Conservation (phyloP, 2,888 invertebrate species). For the Lumbricus terrestris region DNA sequence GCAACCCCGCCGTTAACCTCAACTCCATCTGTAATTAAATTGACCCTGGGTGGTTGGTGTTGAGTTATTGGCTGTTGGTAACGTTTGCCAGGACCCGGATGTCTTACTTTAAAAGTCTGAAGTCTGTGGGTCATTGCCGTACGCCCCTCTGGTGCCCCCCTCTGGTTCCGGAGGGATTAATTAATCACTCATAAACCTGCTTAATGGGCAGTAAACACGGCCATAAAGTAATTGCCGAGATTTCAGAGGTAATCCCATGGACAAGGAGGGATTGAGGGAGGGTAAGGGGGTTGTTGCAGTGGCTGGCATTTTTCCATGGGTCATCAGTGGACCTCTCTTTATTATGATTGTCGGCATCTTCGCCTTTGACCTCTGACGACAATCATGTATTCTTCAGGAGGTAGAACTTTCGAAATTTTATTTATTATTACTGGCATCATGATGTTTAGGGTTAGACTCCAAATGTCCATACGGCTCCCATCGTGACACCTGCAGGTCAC, state of each 20-base stretch:
- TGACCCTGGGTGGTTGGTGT: neutral
- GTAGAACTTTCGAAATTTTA: neutral
- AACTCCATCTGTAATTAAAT: neutral
- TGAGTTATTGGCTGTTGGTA: neutral
- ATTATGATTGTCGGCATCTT: neutral
- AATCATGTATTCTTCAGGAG: neutral
- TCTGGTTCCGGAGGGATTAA: neutral
- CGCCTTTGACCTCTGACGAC: neutral
- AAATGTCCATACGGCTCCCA: neutral
- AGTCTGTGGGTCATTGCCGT: neutral
- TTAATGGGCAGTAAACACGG: neutral
- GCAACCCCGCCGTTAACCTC: neutral
- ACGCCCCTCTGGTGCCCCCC: neutral
- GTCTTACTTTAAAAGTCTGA: neutral
- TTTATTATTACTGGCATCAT: neutral
- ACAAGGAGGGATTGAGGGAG: neutral
- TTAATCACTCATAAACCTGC: slow-evolving; percentile 7
- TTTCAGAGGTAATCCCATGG: slow-evolving; percentile 11
- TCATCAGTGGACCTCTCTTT: neutral
- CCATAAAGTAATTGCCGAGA: slow-evolving; percentile 5
- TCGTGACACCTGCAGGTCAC: neutral
- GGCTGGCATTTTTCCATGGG: slow-evolving; percentile 10
- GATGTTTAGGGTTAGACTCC: neutral
- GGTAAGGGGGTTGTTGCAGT: neutral
- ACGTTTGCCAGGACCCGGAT: neutral